Evolutionary conservation across 1,140 invertebrate genomes (phyloP).

Genomic region (Delia radicum): DNA sequence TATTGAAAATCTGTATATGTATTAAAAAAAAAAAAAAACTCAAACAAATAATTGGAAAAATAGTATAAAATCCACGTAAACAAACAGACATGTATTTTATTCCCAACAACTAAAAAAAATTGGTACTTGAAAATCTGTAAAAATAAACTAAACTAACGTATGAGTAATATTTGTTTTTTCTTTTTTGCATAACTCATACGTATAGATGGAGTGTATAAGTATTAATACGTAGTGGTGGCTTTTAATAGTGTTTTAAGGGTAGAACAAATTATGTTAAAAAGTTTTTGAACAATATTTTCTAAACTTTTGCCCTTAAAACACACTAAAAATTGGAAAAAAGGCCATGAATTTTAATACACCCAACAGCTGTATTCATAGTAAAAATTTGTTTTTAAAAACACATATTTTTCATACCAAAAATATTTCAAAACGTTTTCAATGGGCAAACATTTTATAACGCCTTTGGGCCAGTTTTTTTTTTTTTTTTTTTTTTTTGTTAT

Average conservation of each 20-base stretch:
- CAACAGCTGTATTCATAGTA: too few species aligned
- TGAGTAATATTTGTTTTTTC: neutral
- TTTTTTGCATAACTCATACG: neutral
- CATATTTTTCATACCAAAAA: too few species aligned
- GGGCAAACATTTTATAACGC: too few species aligned
- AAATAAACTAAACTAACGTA: neutral
- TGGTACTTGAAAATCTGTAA: neutral
- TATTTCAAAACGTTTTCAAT: too few species aligned
- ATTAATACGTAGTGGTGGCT: neutral
- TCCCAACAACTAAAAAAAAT: too few species aligned
- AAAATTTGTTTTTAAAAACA: too few species aligned
- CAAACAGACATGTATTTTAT: slow-evolving; percentile 4
- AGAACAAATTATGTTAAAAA: neutral
- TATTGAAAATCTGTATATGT: too few species aligned
- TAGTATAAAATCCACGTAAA: slow-evolving; percentile 4
- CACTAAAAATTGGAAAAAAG: neutral
- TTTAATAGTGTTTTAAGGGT: slow-evolving; percentile 1
- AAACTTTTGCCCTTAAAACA: neutral
- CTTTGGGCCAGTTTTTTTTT: too few species aligned
- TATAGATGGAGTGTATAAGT: too few species aligned
- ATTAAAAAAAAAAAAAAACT: neutral
- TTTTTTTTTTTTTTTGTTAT: too few species aligned
- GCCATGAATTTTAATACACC: too few species aligned
- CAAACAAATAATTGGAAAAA: neutral
- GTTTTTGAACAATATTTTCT: neutral